Base-by-base conservation (phyloP, 2,113 vertebrate genomes). In the Fregata magnificens region DNA sequence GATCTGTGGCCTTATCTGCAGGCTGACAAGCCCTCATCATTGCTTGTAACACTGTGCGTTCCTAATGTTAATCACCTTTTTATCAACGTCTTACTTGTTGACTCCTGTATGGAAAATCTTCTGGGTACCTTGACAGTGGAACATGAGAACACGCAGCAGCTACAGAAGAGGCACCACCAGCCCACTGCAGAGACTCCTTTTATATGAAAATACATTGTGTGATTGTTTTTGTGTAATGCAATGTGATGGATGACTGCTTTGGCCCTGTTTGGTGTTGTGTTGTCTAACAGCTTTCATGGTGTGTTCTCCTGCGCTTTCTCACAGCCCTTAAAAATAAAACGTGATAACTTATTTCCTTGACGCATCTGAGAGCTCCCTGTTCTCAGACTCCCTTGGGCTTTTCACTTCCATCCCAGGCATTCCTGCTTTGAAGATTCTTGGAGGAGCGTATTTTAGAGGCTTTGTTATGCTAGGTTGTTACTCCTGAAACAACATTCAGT, bases 301-400 rank as follows among this genome's bases (percentile, higher is more conserved):
- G 47, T 66, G 29, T 62, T 92, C 94, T 73, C 79, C 63, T 88
- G 88, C 76, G 92, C 44, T 81, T 95, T 93, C 66, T 58, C 85
- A 95, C 90, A 93, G 63, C n/a, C 59, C 72, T 88, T 89, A 55
- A 67, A 92, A 88, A 90, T 93, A 86, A 97, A 96, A 67, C 28
- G 31, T 4, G 16, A 20, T 80, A 52, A 81, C 83, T 91, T 66
- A 73, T 5, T 96, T 94, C 90, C 88, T 76, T 69, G 82, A 86
- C 10, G 5, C 61, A 36, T 93, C 88, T 74, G 86, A 92, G 85
- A 63, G 52, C 82, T 96, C 86, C 94, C 72, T 86, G 72, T 86
- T 93, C 86, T 88, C 76, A 20, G 71, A 45, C 53, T 90, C 92
- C 94, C 72, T 56, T 88, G 94, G 90, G 94, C 71, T 95, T 95